Percentiles rank a stretch among this genome's conserved stretches.
These are phyloP conservation scores for Ashinkailepas kermadecensis DNA, from an alignment of 2,888 invertebrate species.

Conservation along the genomic window DNA sequence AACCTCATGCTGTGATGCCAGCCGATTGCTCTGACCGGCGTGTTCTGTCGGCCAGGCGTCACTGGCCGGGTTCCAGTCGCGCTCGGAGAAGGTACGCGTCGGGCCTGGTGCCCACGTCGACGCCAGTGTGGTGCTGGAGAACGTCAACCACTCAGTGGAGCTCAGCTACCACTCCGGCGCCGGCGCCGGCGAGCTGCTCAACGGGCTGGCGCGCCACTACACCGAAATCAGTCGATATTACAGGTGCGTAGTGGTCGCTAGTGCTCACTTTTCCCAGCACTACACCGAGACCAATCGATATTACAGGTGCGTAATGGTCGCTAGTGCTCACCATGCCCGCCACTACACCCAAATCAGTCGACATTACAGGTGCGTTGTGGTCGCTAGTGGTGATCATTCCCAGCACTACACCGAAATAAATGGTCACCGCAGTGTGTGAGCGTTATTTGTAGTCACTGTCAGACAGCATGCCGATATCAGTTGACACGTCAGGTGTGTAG, in stretches of 20 bases:
- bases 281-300: not conserved
- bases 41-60: not conserved
- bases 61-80: not conserved
- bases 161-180: not conserved
- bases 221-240: not conserved
- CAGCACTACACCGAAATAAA: not conserved
- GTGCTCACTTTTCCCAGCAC: not conserved
- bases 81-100: not conserved
- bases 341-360: slow-evolving; percentile 9
- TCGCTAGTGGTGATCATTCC: too few relatives aligned
- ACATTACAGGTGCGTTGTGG: not conserved
- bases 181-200: not conserved
- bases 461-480: too few relatives aligned
- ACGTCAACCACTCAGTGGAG: not conserved
- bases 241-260: not conserved
- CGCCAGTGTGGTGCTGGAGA: slow-evolving; percentile 5
- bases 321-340: too few relatives aligned
- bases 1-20: too few relatives aligned
- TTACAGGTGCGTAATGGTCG: not conserved
- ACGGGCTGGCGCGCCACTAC: not conserved
- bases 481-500: too few relatives aligned
- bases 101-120: not conserved
- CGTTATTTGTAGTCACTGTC: too few relatives aligned
- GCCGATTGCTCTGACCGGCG: not conserved
- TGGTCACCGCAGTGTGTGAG: too few relatives aligned